Evolutionary conservation across 2,888 invertebrate species (phyloP), one percentile per base, ranked within the genome.

Genomic region (Loripinus fragilis): DNA sequence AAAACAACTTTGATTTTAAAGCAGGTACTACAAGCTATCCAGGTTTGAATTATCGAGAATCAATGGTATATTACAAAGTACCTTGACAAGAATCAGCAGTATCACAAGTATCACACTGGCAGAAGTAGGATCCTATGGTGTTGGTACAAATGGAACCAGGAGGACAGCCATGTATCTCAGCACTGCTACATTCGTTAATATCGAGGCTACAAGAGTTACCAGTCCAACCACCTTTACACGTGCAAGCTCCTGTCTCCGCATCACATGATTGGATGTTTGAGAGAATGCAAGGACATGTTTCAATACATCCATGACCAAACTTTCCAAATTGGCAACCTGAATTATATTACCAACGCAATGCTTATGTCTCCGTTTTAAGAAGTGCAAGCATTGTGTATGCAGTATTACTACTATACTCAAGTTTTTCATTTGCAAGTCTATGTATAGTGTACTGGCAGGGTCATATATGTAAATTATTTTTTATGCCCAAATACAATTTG

Each of bases 191-290:
- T 55, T 84, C 84, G 23, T 78, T 52, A 69, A 80, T 74, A 77
- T 87, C 86, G 8, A 74, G 45, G 2, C 75, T 48, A 73, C 87
- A 87, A 12, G 28, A 67, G 25, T 60, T 66, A 7, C 89, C 87
- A 0, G 78, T 71, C 82, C 85, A 89, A 0, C 87, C 86, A 25
- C 71, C 25, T 10, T 67, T 69, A 69, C 84, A 84, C 23, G 42
- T 45, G 65, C 84, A 84, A 1, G n/a, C 45, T 20, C 84, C 84
- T 28, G 75, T 80, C 12, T 23, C 74, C 3, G 67, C 15, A 45
- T 78, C 64, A 73, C 84, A 84, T 17, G 28, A 25, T 30, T 25
- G n/a, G 1, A 80, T 76, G 66, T 81, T 73, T 1, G 73, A 60
- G 17, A 15, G 10, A 2, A 70, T 71, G 71, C 86, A 86, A 17